Base-by-base conservation (phyloP, 2,113 vertebrate species). In the Paralichthys olivaceus region DNA sequence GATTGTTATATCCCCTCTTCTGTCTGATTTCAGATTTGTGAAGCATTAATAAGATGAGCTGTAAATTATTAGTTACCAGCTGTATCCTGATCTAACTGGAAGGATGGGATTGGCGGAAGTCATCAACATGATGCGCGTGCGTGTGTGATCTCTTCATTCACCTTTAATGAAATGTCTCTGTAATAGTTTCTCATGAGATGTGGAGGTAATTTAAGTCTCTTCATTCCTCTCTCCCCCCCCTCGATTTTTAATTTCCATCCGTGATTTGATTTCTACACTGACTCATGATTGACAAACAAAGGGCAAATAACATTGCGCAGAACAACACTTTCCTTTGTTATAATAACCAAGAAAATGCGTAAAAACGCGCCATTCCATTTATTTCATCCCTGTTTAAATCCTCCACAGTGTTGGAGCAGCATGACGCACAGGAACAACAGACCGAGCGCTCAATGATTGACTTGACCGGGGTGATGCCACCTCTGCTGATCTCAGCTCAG, bases 71-170 rank as follows among this genome's bases (percentile, higher is more conserved):
- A 17, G 64, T 73, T 61, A 54, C 53, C 40, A 3, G n/a, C 64
- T 62, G 61, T 40, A 22, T 29, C 67, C 67, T 68, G 29, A 73
- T 77, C n/a, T 1, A 4, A 53, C 55, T 45, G 20, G 22, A 57
- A 22, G 67, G 26, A 59, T 64, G 32, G 58, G 72, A 65, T 65
- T 69, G 25, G 51, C 37, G 45, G 25, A 53, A 22, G 47, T 65
- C 43, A 26, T 11, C 37, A 40, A 11, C 37, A 13, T 13, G 53
- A 65, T 29, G 65, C 17, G 53, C 15, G 55, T 37, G 56, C 40
- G 60, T 11, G 40, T 29, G 64, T 43, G 91, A 93, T 93, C 89
- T 92, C 85, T 92, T 91, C 69, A 93, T 92, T 83, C 77, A 77
- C 57, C 79, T 58, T 72, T 92, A 90, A 92, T 93, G 84, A 93